Conservation (phyloP, 2,888 invertebrate species). For the Agonopterix heracliana region DNA sequence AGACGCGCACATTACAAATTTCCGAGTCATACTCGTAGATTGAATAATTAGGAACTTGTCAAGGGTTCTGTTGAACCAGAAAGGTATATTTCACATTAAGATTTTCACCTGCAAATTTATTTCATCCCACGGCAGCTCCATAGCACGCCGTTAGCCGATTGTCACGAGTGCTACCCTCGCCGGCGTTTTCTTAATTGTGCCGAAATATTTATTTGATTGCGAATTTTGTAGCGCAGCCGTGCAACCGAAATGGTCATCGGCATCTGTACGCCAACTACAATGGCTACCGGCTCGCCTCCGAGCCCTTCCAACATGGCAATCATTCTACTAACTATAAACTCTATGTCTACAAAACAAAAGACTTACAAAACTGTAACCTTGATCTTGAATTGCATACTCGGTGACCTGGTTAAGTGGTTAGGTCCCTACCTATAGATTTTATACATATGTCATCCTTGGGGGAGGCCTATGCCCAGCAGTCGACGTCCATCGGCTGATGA, state of each 20-base stretch:
- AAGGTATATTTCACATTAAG: too few species aligned
- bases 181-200: conserved; percentile 76
- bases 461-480: too few species aligned
- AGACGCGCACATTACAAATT: too few species aligned
- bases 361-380: conserved; percentile 1
- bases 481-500: too few species aligned
- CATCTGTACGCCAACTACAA: conserved; percentile 58
- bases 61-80: too few species aligned
- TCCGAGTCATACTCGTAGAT: too few species aligned
- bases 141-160: conserved; percentile 43
- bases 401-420: neutral
- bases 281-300: conserved; percentile 35
- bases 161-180: conserved; percentile 74
- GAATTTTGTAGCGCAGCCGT: conserved; percentile 64
- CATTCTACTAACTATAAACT: conserved; percentile 2
- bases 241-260: conserved; percentile 75
- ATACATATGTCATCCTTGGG: too few species aligned
- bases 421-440: too few species aligned
- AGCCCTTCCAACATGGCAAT: neutral
- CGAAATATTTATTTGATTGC: conserved; percentile 77
- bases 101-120: too few species aligned
- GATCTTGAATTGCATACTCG: neutral
- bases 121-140: conserved; percentile 32
- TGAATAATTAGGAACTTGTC: too few species aligned
- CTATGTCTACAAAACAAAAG: neutral